Evolutionary conservation across 1,140 invertebrate genomes (phyloP), one percentile per base, ranked within the genome.

Genomic region (Sweltsa coloradensis): DNA sequence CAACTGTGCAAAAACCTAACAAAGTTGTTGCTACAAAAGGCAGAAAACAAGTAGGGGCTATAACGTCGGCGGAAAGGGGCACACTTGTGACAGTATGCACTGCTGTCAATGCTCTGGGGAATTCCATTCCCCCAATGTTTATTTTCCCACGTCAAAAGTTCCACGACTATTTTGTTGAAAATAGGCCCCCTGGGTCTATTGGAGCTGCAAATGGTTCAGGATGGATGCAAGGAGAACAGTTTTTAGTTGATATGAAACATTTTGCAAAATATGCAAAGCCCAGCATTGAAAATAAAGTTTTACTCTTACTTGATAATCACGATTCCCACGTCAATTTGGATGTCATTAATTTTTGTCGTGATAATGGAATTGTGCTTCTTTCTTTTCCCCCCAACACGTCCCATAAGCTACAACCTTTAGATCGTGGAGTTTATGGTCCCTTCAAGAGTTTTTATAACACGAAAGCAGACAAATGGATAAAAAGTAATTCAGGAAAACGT

Each of bases 401-500:
- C 27, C 61, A 70, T 55, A 64, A 62, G 53, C 55, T 72, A 42
- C 69, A 72, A 48, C 69, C 70, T 9, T 51, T 73, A 2, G 68
- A 72, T 54, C 55, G 64, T 13, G 45, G 54, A 43, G 60, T 70
- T 36, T 71, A 57, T 60, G 56, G 58, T 0, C 59, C 66, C 27
- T 60, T 73, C 9, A 70, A 71, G 22, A 22, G 23, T 21, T 50
- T 49, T 61, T 61, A 63, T 53, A 75, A 75, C 71, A 48, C 68
- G 71, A 46, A 53, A n/a, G 14, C 14, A n/a, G 41, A 42, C 22
- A 36, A 47, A 21, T 64, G 57, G 57, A 48, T 65, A 49, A 19
- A 19, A 24, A 22, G 11, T 19, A 51, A 63, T 46, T 55, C 57
- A 19, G 58, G 59, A 26, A 53, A 53, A 49, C 42, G 52, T 3